Conservation (phyloP, 2,113 vertebrate species). For the Sinocyclocheilus rhinocerous region DNA sequence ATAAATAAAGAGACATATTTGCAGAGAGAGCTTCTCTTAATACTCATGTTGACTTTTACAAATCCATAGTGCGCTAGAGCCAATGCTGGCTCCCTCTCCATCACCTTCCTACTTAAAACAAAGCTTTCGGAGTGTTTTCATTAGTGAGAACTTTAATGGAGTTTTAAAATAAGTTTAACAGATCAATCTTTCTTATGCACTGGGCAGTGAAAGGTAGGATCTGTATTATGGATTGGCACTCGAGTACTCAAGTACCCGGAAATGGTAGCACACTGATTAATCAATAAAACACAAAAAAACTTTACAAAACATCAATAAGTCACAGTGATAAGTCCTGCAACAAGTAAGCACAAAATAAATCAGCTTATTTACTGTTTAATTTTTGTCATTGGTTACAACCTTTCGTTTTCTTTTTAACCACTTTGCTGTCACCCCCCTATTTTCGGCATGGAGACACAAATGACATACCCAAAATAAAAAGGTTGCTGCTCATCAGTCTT, state of each 20-base stretch:
- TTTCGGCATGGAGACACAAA: too few species aligned
- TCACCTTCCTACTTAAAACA: background rate
- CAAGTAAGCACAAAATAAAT: background rate
- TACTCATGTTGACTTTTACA: background rate
- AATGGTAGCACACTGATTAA: background rate
- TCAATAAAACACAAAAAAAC: background rate
- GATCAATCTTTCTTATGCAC: background rate
- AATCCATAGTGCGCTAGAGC: background rate
- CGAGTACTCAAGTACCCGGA: background rate
- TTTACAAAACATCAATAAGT: background rate
- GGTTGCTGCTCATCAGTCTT: too few species aligned
- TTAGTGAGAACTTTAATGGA: background rate
- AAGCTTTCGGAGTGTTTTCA: background rate
- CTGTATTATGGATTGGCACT: background rate
- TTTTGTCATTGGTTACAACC: background rate
- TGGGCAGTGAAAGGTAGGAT: background rate
- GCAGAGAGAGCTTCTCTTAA: conserved; percentile 8
- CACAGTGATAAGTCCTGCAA: background rate
- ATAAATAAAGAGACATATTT: conserved; percentile 24
- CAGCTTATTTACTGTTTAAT: background rate
- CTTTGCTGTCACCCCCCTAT: too few species aligned
- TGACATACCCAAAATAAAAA: too few species aligned
- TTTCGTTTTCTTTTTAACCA: background rate
- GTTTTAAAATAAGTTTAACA: background rate
- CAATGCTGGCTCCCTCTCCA: background rate